Evolutionary conservation across 2,888 invertebrate species (phyloP).

Genomic region (Parnassius smintheus): DNA sequence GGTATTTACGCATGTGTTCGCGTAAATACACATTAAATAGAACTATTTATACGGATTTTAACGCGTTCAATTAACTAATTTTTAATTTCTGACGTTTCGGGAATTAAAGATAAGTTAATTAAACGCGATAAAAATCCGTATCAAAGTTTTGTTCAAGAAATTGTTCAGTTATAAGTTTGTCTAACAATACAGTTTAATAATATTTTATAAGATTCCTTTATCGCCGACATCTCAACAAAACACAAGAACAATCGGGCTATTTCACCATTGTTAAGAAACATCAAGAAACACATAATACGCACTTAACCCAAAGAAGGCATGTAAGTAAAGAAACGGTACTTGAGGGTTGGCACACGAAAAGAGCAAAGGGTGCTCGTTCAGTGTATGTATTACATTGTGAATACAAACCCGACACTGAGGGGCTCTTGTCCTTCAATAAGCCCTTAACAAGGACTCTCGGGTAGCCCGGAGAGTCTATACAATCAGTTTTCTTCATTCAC

Average conservation of each 20-base stretch:
- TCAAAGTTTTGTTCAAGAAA: too few relatives aligned
- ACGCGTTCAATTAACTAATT: too few relatives aligned
- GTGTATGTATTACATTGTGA: conserved; percentile 31
- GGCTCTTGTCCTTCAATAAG: conserved; percentile 71
- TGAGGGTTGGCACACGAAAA: conserved; percentile 66
- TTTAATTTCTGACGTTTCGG: too few relatives aligned
- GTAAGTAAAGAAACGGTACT: conserved; percentile 56
- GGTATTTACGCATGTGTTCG: too few relatives aligned
- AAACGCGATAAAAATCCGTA: too few relatives aligned
- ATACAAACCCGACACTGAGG: conserved; percentile 47
- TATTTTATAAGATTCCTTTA: conserved; percentile 3
- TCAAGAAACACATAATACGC: conserved; percentile 45
- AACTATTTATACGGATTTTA: too few relatives aligned
- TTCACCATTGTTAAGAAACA: conserved; percentile 37
- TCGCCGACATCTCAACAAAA: conserved; percentile 18
- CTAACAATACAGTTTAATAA: too few relatives aligned
- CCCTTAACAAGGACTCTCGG: conserved; percentile 67
- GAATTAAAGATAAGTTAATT: too few relatives aligned
- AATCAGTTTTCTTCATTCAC: conserved; percentile 64
- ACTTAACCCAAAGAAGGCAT: conserved; percentile 46
- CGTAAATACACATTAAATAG: too few relatives aligned
- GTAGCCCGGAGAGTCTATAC: conserved; percentile 59
- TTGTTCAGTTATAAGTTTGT: too few relatives aligned
- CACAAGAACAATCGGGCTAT: conserved; percentile 15
- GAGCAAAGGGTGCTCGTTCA: conserved; percentile 68